phyloP scores from a whole-genome alignment of 2,888 invertebrate genomes.

The Nephrocerus scutellatus region DNA sequence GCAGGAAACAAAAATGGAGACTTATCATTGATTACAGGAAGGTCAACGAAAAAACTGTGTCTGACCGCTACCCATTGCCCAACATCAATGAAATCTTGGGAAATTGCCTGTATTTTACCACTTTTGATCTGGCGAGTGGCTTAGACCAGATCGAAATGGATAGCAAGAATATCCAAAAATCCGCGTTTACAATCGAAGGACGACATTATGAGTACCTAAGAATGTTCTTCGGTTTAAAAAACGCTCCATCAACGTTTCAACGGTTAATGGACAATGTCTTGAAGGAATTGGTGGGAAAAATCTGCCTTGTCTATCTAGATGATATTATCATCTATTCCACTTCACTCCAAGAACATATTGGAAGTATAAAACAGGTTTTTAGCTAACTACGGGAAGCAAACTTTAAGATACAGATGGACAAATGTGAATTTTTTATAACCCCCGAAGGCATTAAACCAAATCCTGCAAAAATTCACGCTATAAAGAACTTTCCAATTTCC shows the following conservation, averaged over 20 bases:
- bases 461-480: too few species aligned
- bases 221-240: slow-evolving; percentile 23
- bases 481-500: too few species aligned
- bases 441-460: too few species aligned
- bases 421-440: too few species aligned
- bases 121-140: slow-evolving; percentile 30
- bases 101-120: slow-evolving; percentile 35
- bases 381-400: slow-evolving; percentile 2
- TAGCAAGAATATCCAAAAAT: slow-evolving; percentile 20
- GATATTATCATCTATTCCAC: slow-evolving; percentile 13
- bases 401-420: too few species aligned
- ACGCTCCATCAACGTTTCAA: slow-evolving; percentile 18
- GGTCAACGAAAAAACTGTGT: too few species aligned
- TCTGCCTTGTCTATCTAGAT: slow-evolving; percentile 21
- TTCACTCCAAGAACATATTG: slow-evolving; percentile 11
- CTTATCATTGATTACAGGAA: too few species aligned
- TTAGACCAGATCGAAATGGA: slow-evolving; percentile 34
- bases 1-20: too few species aligned
- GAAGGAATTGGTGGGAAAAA: slow-evolving; percentile 22
- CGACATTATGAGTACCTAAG: slow-evolving; percentile 22
- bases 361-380: slow-evolving; percentile 27
- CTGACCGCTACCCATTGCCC: too few species aligned
- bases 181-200: slow-evolving; percentile 20
- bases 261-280: slow-evolving; percentile 24
- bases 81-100: too few species aligned